Base-by-base conservation (phyloP, 2,888 invertebrate species). In the Drosophila niveifrons region DNA sequence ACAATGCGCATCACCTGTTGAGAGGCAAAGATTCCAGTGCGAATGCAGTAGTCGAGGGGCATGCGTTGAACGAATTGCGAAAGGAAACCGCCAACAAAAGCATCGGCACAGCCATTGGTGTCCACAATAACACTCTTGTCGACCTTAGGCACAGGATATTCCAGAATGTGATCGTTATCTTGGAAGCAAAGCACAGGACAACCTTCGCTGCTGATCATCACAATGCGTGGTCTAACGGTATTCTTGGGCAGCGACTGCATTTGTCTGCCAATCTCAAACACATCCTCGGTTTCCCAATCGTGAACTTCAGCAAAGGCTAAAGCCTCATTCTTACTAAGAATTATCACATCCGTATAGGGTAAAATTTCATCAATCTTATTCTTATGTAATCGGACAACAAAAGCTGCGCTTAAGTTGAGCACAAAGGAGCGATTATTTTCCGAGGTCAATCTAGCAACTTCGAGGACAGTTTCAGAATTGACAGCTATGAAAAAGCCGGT, bases 1-100 rank as follows among this genome's bases (percentile, higher is more conserved):
- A 86, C 46, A 2, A 76, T 52, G 17, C 62, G 64, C 0, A 75
- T 31, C 0, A 78, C n/a, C 50, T 80, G 74, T 10, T 86, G 90
- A 0, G 83, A 82, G 4, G 85, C 90, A 31, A 86, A 86, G 2
- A 90, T 71, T 0, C 88, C 85, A 0, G 86, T 62, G 6, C 85
- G 86, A 23, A 86, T 90, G 72, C 85, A 86, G 41, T 89, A 86
- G 46, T 86, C 85, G 2, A 86, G 17, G 0, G 85, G 85, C 90
- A 86, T 89, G 2, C 53, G 64, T 11, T 89, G 90, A 0, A 83
- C 75, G 8, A 67, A 51, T 56, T 90, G 90, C 0, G 85, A 75
- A 2, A 86, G 72, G 10, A 78, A 88, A 2, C 90, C 87, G 0
- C 85, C 85, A 4, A 86, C 80, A 6, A 88, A 90, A 18, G 85